Evolutionary conservation across 2,797 vertebrate genomes (phyloP).

Genomic region (Anolis apletophallus): DNA sequence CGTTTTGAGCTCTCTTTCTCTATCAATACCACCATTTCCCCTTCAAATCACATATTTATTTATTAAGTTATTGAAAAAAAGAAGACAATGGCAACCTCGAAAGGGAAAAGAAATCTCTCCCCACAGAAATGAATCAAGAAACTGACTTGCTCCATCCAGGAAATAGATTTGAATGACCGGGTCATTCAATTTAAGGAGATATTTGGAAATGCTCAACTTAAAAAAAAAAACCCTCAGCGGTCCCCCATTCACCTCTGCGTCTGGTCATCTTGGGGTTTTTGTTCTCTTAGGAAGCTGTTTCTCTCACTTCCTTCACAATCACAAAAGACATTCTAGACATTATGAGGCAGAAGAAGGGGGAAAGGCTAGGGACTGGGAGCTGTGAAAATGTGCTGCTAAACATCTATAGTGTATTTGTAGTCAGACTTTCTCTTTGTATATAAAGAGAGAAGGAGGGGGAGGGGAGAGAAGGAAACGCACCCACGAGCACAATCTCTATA

Average conservation of each 20-base stretch:
- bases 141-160: conserved; percentile 53
- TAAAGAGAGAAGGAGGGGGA: too few relatives aligned
- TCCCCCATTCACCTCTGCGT: too few relatives aligned
- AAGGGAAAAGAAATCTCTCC: conserved; percentile 35
- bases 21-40: background rate
- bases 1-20: conserved; percentile 79
- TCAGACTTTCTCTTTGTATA: too few relatives aligned
- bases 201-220: background rate
- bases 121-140: conserved; percentile 72
- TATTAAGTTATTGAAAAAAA: conserved; percentile 58
- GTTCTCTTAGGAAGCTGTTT: background rate
- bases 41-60: conserved; percentile 79
- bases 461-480: too few relatives aligned
- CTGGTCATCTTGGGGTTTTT: background rate
- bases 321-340: background rate
- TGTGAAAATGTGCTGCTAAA: background rate
- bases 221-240: background rate
- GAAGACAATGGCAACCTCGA: conserved; percentile 71
- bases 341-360: background rate
- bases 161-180: conserved; percentile 41
- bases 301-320: background rate
- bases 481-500: too few relatives aligned
- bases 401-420: background rate
- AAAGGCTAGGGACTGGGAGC: background rate
- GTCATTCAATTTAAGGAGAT: background rate